Conservation (phyloP, 2,113 vertebrate genomes). For the Sebastes schlegelii region DNA sequence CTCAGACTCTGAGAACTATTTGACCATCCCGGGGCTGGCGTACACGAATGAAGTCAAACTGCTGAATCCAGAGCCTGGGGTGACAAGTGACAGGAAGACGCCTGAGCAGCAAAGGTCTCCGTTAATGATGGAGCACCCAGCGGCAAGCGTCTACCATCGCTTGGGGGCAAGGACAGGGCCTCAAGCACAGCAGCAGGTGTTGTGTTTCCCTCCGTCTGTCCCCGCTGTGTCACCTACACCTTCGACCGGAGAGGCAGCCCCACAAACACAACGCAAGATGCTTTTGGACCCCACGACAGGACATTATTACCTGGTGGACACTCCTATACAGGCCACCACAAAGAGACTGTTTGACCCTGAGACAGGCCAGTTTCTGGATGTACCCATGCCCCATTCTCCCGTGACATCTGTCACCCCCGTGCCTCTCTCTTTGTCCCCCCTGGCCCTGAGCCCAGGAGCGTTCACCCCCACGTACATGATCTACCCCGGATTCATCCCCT, state of each 20-base stretch:
- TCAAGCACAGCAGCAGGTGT: slow-evolving; percentile 79
- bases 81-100: slow-evolving; percentile 59
- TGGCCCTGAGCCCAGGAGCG: slow-evolving; percentile 72
- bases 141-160: slow-evolving; percentile 83
- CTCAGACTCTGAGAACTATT: slow-evolving; percentile 89
- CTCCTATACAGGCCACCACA: slow-evolving; percentile 87
- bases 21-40: slow-evolving; percentile 88
- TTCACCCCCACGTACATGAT: slow-evolving; percentile 90
- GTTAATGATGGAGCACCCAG: slow-evolving; percentile 73
- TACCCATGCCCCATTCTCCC: slow-evolving; percentile 86
- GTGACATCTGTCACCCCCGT: slow-evolving; percentile 71
- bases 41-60: slow-evolving; percentile 62
- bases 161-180: slow-evolving; percentile 56
- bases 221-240: slow-evolving; percentile 69
- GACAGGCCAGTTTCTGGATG: slow-evolving; percentile 95
- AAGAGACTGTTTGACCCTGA: slow-evolving; percentile 94
- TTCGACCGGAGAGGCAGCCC: slow-evolving; percentile 54
- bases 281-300: slow-evolving; percentile 94
- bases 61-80: slow-evolving; percentile 12
- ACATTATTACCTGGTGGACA: slow-evolving; percentile 96
- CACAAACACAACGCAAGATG: slow-evolving; percentile 92
- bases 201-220: slow-evolving; percentile 86
- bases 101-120: slow-evolving; percentile 65
- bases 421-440: slow-evolving; percentile 76
- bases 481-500: slow-evolving; percentile 89